A percentile compares a stretch with the other conserved stretches of the same genome.
Evolutionary conservation across 2,888 invertebrate genomes (phyloP).

Genomic region (Geophilus truncorum): DNA sequence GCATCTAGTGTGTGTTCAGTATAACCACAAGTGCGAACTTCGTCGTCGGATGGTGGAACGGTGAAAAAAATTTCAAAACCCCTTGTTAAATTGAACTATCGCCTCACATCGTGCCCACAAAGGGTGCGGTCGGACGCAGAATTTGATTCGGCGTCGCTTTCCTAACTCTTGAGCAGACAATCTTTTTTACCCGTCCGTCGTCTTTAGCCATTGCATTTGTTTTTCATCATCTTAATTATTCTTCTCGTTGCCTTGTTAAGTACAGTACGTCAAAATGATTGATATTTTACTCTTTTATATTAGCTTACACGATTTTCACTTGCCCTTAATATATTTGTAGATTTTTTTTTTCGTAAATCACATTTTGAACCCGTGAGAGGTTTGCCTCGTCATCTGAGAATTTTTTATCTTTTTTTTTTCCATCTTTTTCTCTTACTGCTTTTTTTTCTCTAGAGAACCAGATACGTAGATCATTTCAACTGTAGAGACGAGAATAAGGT

Average conservation of each 20-base stretch:
- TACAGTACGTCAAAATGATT: neutral
- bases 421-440: neutral
- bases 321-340: neutral
- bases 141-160: neutral
- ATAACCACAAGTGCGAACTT: constrained; percentile 35
- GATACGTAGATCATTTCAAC: neutral
- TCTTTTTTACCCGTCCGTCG: constrained; percentile 13
- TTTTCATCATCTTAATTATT: constrained; percentile 7
- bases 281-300: neutral
- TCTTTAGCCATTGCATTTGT: neutral
- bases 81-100: neutral
- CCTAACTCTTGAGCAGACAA: constrained; percentile 17
- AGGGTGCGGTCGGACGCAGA: neutral
- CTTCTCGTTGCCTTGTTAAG: constrained; percentile 2
- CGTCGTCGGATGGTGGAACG: constrained; percentile 34
- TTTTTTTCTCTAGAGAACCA: neutral
- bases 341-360: neutral
- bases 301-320: neutral
- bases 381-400: neutral
- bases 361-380: neutral
- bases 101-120: neutral
- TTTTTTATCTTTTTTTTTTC: neutral
- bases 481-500: neutral
- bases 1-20: constrained; percentile 33
- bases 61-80: constrained; percentile 30